Percentiles rank a stretch among this genome's conserved stretches.
Evolutionary conservation across 2,113 vertebrate genomes (phyloP).

Genomic region (Crotalus tigris): DNA sequence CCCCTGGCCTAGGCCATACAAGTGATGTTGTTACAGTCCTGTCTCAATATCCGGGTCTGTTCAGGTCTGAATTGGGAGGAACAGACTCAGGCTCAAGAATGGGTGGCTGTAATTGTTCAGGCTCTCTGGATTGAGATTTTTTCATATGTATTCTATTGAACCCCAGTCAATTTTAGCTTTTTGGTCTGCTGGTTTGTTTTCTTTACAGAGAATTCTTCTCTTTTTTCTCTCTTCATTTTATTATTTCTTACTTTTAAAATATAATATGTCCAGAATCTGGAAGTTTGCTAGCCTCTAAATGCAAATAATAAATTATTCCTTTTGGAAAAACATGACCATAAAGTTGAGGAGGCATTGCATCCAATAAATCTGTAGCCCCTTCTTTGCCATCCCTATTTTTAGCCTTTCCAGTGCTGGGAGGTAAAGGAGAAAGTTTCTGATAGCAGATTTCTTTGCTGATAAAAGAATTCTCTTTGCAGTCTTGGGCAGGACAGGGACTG

Average conservation of each 20-base stretch:
- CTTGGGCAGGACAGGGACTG: background rate
- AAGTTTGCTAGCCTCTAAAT: background rate
- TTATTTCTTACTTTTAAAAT: background rate
- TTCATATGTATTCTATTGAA: background rate
- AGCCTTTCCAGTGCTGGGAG: background rate
- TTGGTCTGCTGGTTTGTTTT: background rate
- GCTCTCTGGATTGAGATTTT: background rate
- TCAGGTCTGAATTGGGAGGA: background rate
- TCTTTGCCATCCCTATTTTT: background rate
- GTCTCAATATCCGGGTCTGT: background rate
- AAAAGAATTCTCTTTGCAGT: background rate
- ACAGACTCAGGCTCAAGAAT: background rate
- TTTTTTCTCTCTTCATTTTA: background rate
- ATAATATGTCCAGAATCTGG: background rate
- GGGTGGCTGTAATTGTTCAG: background rate
- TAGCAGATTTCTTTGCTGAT: background rate
- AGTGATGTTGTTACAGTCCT: background rate
- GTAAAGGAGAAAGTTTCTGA: background rate
- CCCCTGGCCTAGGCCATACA: background rate
- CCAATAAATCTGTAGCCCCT: background rate
- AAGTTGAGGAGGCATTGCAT: background rate
- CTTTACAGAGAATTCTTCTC: background rate
- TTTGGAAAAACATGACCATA: background rate
- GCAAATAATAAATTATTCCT: background rate
- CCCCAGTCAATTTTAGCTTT: background rate